A percentile compares a stretch with the other conserved stretches of the same genome.
Conservation (phyloP, 2,113 vertebrate genomes). For the Caranx melampygus region DNA sequence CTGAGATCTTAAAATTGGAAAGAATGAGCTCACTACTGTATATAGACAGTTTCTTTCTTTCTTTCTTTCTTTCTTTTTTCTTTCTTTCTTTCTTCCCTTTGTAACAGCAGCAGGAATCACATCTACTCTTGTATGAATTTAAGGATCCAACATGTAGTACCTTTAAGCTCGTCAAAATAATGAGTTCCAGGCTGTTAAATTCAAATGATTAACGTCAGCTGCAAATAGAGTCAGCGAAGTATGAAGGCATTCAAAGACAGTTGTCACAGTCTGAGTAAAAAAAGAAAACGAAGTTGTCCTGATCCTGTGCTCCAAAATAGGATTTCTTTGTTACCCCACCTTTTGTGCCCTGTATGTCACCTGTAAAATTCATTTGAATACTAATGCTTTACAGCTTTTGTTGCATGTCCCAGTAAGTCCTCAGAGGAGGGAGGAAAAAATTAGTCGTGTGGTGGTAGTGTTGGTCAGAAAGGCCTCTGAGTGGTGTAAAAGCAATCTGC, state of each 20-base stretch:
- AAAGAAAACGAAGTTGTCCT: conserved; percentile 23
- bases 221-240: conserved; percentile 64
- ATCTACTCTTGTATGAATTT: conserved; percentile 20
- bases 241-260: conserved; percentile 55
- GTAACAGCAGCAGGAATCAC: not conserved
- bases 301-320: conserved; percentile 38
- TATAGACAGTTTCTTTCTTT: not conserved
- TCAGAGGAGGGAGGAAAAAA: not conserved
- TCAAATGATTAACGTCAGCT: conserved; percentile 54
- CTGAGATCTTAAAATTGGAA: conserved; percentile 38
- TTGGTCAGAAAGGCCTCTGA: conserved; percentile 18
- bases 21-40: conserved; percentile 35
- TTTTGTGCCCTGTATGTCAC: conserved; percentile 67
- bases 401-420: conserved; percentile 35
- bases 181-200: conserved; percentile 64
- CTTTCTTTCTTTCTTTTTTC: not conserved
- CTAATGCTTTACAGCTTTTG: conserved; percentile 55
- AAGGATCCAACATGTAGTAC: conserved; percentile 18
- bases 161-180: conserved; percentile 64
- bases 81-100: not conserved
- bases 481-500: conserved; percentile 14
- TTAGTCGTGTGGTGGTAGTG: conserved; percentile 16
- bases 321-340: conserved; percentile 47
- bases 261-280: conserved; percentile 33
- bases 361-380: conserved; percentile 75